These are phyloP conservation scores for Babyrousa celebensis DNA, from an alignment of 2,797 vertebrate species.

Conservation along the genomic window DNA sequence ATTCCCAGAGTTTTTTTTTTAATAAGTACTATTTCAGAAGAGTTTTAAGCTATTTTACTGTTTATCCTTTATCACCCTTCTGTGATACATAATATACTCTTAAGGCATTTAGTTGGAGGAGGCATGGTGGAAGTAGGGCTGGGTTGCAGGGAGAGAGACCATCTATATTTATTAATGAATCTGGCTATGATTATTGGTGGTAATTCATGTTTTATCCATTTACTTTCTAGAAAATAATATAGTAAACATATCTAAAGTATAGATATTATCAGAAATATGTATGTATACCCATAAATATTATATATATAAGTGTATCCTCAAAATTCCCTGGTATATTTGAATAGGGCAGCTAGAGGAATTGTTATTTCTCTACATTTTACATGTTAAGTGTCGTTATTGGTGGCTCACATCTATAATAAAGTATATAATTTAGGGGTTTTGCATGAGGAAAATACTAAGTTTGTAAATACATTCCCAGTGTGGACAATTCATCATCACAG, in stretches of 20 bases:
- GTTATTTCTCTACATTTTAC: neutral
- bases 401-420: constrained; percentile 51
- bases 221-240: constrained; percentile 22
- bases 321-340: constrained; percentile 41
- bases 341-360: constrained; percentile 17
- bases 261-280: neutral
- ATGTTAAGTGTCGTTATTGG: constrained; percentile 52
- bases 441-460: neutral
- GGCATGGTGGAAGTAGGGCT: neutral
- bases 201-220: constrained; percentile 2
- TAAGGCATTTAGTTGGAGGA: constrained; percentile 24
- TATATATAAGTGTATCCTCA: neutral
- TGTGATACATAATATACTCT: neutral
- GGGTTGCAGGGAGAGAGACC: neutral
- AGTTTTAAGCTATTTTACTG: neutral
- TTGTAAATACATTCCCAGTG: constrained; percentile 13
- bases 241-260: neutral
- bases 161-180: neutral
- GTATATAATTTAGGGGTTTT: neutral
- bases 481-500: neutral
- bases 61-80: neutral
- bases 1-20: neutral
- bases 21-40: neutral
- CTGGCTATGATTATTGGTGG: neutral
- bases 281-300: neutral